Percentiles rank a stretch among this genome's conserved stretches.
phyloP scores from a whole-genome alignment of 1,140 invertebrate genomes.

The Hylyphantes graminicola region DNA sequence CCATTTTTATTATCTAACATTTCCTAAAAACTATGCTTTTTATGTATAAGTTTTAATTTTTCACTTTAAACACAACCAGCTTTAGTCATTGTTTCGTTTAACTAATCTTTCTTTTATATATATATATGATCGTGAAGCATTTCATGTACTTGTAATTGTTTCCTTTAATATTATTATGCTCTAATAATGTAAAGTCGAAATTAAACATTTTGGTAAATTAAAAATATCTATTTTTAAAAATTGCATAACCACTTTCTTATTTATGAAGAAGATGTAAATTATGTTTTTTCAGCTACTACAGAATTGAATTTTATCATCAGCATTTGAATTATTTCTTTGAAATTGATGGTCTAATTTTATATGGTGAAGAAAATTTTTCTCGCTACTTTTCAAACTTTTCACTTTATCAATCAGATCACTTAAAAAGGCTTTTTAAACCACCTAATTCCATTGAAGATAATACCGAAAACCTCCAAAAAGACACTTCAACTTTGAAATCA shows the following conservation, averaged over 20 bases:
- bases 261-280: not conserved
- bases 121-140: no score
- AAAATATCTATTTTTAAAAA: no score
- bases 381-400: not conserved
- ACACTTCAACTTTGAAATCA: not conserved
- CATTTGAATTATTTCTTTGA: conserved; percentile 87
- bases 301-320: conserved; percentile 86
- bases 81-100: no score
- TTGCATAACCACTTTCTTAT: not conserved
- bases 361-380: conserved; percentile 70
- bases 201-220: no score
- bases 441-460: not conserved
- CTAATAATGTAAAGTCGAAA: no score
- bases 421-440: not conserved
- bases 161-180: no score
- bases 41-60: no score
- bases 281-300: conserved; percentile 72
- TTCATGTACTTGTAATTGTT: no score
- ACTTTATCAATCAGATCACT: not conserved
- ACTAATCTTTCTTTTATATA: no score
- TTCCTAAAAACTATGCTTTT: no score
- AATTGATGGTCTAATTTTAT: conserved; percentile 83
- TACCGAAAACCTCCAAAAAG: not conserved
- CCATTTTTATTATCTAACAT: no score
- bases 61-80: no score